Percentiles rank a stretch among this genome's conserved stretches.
Conservation (phyloP, 2,797 vertebrate species). For the Oreortyx pictus region DNA sequence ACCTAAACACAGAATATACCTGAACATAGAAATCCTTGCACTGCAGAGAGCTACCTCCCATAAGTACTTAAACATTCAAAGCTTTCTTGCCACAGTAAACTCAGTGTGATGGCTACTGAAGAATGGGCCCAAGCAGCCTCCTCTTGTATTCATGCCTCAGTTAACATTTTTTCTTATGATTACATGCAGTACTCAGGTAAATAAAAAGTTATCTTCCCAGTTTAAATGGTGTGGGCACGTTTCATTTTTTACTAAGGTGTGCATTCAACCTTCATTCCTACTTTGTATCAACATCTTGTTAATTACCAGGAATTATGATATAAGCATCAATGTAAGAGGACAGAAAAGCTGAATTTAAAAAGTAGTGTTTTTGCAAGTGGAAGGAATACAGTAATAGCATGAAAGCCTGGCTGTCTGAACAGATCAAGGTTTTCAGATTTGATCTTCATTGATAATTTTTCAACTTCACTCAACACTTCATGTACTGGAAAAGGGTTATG, state of each 20-base stretch:
- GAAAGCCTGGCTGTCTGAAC: constrained; percentile 60
- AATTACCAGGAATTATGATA: constrained; percentile 23
- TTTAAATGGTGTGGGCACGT: not conserved
- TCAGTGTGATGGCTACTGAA: not conserved
- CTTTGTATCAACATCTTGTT: constrained; percentile 34
- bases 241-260: not conserved
- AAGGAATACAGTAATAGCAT: constrained; percentile 42
- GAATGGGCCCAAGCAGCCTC: not conserved
- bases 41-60: not conserved
- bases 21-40: not conserved
- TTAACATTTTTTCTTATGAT: not conserved
- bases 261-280: not conserved
- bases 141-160: not conserved
- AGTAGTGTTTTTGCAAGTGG: constrained; percentile 4
- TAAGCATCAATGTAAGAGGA: not conserved
- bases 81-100: not conserved
- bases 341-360: constrained; percentile 53
- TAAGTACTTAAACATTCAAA: not conserved
- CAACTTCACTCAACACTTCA: constrained; percentile 62
- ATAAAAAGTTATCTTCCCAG: not conserved
- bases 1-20: not conserved
- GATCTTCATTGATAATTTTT: constrained; percentile 63
- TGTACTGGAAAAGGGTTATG: constrained; percentile 34
- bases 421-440: constrained; percentile 47
- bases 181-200: rapidly evolving